Base-by-base conservation (phyloP, 2,888 invertebrate genomes). In the Macaria notata region DNA sequence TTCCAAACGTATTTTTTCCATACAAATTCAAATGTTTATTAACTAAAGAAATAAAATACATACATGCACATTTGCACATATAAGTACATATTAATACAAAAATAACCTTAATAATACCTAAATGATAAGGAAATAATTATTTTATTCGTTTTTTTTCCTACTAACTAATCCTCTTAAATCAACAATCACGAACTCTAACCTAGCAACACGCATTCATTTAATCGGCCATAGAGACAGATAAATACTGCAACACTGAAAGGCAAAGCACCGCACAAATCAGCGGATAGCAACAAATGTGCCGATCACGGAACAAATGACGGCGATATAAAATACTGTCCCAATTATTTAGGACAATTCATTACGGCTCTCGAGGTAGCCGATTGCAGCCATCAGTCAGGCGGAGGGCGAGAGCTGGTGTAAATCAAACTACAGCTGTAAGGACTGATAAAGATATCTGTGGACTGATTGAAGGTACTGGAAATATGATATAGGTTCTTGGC, bases 301-400 rank as follows among this genome's bases (percentile, higher is more conserved):
- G 88, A 88, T 89, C 86, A 81, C 69, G 70, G 79, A 82, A 88
- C 88, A 89, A 89, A 89, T 84, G 88, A 86, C 72, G 81, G 70
- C 84, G 73, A 89, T 88, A 90, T 91, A 89, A 90, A 89, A 88
- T 86, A 88, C 84, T 83, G 84, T 86, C 86, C 87, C 87, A 88
- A 91, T 91, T 90, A 91, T 88, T 89, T 88, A 84, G 88, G 86
- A 89, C 88, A 88, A 91, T 91, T 91, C 90, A 91, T 91, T 91
- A 90, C 86, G 83, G 76, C 80, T 81, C 83, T 84, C 84, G 81
- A 79, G 80, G 84, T 83, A 46, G 49, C 57, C 53, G 39, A 56
- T 56, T 53, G 56, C 46, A n/a, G 49, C 56, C 50, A 60, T 60
- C 54, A 59, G 59, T 65, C 65, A 65, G 52, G 29, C 31, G 43